Evolutionary conservation across 2,113 vertebrate species (phyloP).

Genomic region (Campylorhamphus procurvoides): DNA sequence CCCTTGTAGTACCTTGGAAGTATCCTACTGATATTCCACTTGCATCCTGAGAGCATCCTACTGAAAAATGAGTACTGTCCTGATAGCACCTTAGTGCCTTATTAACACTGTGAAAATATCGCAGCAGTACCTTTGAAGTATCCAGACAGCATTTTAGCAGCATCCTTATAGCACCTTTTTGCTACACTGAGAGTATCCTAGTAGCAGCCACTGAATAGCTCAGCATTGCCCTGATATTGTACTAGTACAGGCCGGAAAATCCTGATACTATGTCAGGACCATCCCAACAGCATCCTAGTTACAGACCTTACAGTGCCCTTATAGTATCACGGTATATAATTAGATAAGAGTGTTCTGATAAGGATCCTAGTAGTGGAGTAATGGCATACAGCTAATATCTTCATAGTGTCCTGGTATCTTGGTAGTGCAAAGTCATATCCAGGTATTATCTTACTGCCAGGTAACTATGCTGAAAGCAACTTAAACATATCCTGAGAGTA

Average conservation of each 20-base stretch:
- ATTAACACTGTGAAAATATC: rapidly evolving
- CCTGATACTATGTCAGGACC: background rate
- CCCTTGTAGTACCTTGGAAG: background rate
- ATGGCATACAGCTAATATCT: rapidly evolving
- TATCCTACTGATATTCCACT: background rate
- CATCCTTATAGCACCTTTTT: background rate
- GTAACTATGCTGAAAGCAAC: background rate
- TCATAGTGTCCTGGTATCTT: background rate
- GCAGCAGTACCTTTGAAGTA: background rate
- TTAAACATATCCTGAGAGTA: background rate
- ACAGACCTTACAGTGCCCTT: background rate
- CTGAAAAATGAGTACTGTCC: background rate
- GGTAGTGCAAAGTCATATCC: background rate
- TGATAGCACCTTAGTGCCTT: background rate
- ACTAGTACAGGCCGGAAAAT: background rate
- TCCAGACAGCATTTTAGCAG: background rate
- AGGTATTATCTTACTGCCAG: rapidly evolving
- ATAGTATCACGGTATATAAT: background rate
- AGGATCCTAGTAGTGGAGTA: background rate
- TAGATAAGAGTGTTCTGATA: rapidly evolving
- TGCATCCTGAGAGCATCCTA: background rate
- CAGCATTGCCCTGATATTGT: background rate
- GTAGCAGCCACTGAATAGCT: background rate
- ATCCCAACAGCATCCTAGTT: background rate
- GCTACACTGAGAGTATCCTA: background rate